Conservation (phyloP, 2,888 invertebrate genomes). For the Amaurobius ferox region DNA sequence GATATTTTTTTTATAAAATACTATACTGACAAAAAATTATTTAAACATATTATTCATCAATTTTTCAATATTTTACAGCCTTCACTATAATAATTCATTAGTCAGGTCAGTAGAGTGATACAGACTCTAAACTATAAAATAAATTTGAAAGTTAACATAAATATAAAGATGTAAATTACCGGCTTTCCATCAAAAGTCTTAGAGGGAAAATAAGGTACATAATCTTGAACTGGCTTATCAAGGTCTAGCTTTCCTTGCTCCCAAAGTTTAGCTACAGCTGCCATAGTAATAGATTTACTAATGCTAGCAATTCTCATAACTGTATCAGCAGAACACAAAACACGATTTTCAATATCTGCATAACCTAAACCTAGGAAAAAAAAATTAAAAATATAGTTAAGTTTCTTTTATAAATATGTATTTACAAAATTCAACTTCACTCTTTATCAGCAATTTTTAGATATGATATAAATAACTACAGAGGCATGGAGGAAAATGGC, state of each 20-base stretch:
- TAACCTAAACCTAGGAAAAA: slow-evolving; percentile 79
- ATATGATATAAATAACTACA: too few relatives aligned
- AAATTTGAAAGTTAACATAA: not conserved
- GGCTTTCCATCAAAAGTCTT: slow-evolving; percentile 79
- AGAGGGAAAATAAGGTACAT: slow-evolving; percentile 80
- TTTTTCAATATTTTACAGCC: too few relatives aligned
- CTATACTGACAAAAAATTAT: too few relatives aligned
- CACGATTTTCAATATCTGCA: slow-evolving; percentile 80
- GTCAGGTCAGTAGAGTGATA: too few relatives aligned
- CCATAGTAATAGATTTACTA: slow-evolving; percentile 81
- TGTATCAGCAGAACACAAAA: slow-evolving; percentile 78
- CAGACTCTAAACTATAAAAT: too few relatives aligned
- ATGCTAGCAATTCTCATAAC: slow-evolving; percentile 82
- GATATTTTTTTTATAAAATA: too few relatives aligned
- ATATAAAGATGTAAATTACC: slow-evolving; percentile 75
- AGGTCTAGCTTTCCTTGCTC: slow-evolving; percentile 80
- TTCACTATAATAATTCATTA: too few relatives aligned
- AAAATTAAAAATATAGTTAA: not conserved
- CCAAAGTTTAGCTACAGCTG: slow-evolving; percentile 79
- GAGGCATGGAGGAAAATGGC: too few relatives aligned
- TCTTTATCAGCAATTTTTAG: too few relatives aligned
- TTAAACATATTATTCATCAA: not conserved
- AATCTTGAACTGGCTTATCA: slow-evolving; percentile 80
- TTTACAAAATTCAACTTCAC: too few relatives aligned
- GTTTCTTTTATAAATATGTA: too few relatives aligned